Base-by-base conservation (phyloP, 37 sponge, comb jelly and placozoan species). In the Beroe forskalii region DNA sequence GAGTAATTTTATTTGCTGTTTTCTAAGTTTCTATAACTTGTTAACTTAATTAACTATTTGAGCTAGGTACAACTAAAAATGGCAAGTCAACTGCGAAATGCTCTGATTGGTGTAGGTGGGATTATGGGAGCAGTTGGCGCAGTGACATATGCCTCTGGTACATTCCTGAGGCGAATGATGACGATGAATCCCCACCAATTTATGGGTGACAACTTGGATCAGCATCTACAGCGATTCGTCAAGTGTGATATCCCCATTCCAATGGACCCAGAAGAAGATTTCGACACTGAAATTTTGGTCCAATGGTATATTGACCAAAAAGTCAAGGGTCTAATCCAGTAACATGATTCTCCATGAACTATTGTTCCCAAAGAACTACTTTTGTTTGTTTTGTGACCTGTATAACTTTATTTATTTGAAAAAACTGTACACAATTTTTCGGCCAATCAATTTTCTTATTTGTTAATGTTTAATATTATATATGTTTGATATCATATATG, bases 161-260 rank as follows among this genome's bases (percentile, higher is more conserved):
- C 12, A 17, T 48, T 48, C 12, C 6, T 48, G 12, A 6, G 12
- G 12, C 6, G 12, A 6, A 48, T 48, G 55, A 6, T 48, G 55
- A 48, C 55, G 12, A 48, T 17, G 55, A 48, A 48, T 12, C 55
- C 55, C 55, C 55, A 48, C 12, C 55, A 48, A 17, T 48, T 48
- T 12, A 48, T 48, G 55, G 12, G 55, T 6, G 55, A 48, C 12
- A 48, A 48, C 12, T 17, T 48, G 55, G 12, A 48, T 12, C 6
- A 48, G 55, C 12, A 48, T 48, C 12, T 48, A 12, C 55, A 48
- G 55, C 55, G 12, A 17, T 6, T 48, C 12, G 12, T 48, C 55
- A 48, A 48, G 12, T 48, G 40, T 80, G 86, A 80, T 48, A 80
- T 80, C n/a, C 86, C 86, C 2, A 80, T 80, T 48, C 86, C 86